Evolutionary conservation across 2,113 vertebrate genomes (phyloP), one percentile per base, ranked within the genome.

Genomic region (Callospermophilus lateralis): DNA sequence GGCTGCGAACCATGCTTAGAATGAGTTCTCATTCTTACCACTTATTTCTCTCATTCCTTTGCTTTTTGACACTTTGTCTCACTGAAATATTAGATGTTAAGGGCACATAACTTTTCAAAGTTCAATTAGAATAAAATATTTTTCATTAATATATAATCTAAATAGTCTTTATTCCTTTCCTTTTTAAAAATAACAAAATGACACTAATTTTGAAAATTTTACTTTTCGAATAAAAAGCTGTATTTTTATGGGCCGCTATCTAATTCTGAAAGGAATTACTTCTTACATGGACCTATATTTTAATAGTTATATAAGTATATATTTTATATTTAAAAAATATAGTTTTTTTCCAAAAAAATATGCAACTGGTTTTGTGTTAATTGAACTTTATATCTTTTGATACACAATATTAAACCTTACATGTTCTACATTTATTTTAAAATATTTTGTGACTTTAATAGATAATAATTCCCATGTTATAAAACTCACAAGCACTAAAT

Each of bases 41-140:
- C 16, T 93, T 28, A 4, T 9, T 83, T 92, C 39, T 86, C 0
- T 74, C 32, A 83, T 32, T 81, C 73, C 9, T 26, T 48, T 86
- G 78, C 16, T 90, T 85, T 96, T 61, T 68, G 67, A 58, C 8
- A 73, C 7, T 24, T 73, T 80, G 90, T 90, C 16, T 65, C 39
- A 78, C 58, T 37, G n/a, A 95, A 89, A 4, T 45, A 77, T 39
- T 72, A 72, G 9, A 26, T 76, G 74, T 55, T 89, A 96, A 92
- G 53, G 68, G 51, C 10, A 13, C 6, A 61, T 72, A 55, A 32
- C 15, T 86, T 86, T 34, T 61, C 20, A 17, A 92, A 92, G 22
- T 61, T 74, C 89, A 93, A 90, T 92, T 92, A 93, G 28, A 32
- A 83, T 0, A 34, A 91, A 84, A 48, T 24, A 51, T 11, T 34